Evolutionary conservation across 1,140 invertebrate species (phyloP).

Genomic region (Trichonephila inaurata): DNA sequence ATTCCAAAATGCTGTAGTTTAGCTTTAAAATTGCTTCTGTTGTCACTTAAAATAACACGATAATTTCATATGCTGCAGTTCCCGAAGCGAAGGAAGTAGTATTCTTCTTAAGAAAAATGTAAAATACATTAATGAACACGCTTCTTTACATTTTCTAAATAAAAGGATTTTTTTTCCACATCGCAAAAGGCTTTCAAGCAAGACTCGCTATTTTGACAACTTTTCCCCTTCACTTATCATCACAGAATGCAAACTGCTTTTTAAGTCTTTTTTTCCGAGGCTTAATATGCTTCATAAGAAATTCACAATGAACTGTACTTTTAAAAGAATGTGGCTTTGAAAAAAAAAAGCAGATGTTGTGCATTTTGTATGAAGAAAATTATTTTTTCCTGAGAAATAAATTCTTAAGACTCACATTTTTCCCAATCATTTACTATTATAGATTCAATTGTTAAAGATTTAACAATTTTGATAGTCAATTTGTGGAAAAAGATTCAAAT

Average conservation of each 20-base stretch:
- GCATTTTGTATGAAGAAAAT: background rate
- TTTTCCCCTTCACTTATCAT: conserved; percentile 18
- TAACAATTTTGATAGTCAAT: too few relatives aligned
- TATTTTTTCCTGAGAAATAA: background rate
- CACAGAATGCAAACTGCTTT: conserved; percentile 13
- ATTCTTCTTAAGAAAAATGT: background rate
- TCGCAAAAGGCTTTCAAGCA: background rate
- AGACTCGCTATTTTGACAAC: conserved; percentile 23
- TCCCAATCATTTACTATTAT: too few relatives aligned
- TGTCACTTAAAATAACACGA: background rate
- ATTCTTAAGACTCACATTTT: too few relatives aligned
- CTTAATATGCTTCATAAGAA: background rate
- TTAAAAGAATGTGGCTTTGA: conserved; percentile 10
- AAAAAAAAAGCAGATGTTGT: background rate
- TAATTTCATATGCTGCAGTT: background rate
- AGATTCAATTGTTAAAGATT: too few relatives aligned
- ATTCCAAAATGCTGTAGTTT: background rate
- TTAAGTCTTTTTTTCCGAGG: background rate
- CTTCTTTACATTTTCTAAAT: conserved; percentile 27
- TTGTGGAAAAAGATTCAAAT: too few relatives aligned
- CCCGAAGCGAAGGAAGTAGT: background rate
- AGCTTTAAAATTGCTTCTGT: background rate
- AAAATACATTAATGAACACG: conserved; percentile 21
- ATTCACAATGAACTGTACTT: background rate
- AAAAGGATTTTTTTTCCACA: background rate